Evolutionary conservation across 2,888 invertebrate species (phyloP), one percentile per base, ranked within the genome.

Genomic region (Hypolimnas misippus): DNA sequence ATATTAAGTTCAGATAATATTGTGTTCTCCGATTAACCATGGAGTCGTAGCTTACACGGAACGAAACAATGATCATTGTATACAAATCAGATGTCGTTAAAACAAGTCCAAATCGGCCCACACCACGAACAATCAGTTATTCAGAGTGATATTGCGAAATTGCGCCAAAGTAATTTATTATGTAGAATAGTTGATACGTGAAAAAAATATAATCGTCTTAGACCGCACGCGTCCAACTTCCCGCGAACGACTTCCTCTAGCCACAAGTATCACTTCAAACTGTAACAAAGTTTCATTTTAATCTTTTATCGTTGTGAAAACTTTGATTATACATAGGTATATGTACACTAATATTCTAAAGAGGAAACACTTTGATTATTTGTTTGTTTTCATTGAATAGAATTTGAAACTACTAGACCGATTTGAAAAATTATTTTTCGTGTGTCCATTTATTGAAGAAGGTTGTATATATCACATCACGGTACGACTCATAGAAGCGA

Each of bases 41-140:
- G 44, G 58, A 51, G 52, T 59, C 44, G 58, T 58, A 44, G 58
- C 52, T 58, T 40, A 65, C 52, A 55, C 56, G 49, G 46, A 57
- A 40, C 33, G 44, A 76, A 84, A 89, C 90, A 90, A 91, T 90
- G 89, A 79, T 82, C 89, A 91, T 91, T 91, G 90, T 91, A 88
- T 90, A 90, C 91, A 91, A 91, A 91, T 89, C 80, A 86, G 80
- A 69, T 73, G 76, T 72, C 73, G 74, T 75, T 78, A 73, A 76
- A 77, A 77, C 78, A 76, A 76, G 76, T 75, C 74, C 73, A 73
- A 81, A 77, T 81, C 81, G 65, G 71, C 83, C 83, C 74, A 74
- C 75, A 69, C 70, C 62, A 67, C 61, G 52, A 50, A 59, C 63
- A 54, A 63, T 59, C 64, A 55, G 58, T 62, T 56, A 61, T 60